These are phyloP conservation scores for Ctenopoma multispine DNA, from an alignment of 2,797 vertebrate genomes.

Conservation along the genomic window DNA sequence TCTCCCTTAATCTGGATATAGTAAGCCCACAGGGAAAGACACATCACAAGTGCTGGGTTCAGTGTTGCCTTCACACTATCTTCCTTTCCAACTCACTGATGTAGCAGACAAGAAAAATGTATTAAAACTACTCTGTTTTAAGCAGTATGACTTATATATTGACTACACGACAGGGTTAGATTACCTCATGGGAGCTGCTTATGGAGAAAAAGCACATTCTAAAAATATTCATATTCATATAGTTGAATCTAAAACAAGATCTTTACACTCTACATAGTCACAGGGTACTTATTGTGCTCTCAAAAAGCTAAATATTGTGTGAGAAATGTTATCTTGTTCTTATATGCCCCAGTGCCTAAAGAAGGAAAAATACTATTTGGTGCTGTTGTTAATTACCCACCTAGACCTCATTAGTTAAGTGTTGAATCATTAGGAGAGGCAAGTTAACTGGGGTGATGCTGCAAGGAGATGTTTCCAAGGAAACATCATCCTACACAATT, in stretches of 20 bases:
- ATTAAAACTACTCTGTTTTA: conserved; percentile 46
- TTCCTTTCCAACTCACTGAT: conserved; percentile 68
- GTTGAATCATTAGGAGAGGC: conserved; percentile 54
- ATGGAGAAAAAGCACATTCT: not conserved
- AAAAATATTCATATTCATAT: too few species aligned
- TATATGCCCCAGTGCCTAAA: conserved; percentile 15
- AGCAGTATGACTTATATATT: conserved; percentile 40
- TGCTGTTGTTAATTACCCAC: conserved; percentile 59
- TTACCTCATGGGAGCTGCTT: conserved; percentile 1
- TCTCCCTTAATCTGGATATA: conserved; percentile 81
- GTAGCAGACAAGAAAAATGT: conserved; percentile 70
- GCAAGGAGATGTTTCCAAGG: conserved; percentile 57
- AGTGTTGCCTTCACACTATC: conserved; percentile 66
- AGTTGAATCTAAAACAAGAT: not conserved
- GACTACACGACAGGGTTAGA: conserved; percentile 24
- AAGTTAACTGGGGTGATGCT: conserved; percentile 52
- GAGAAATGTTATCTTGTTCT: conserved; percentile 25
- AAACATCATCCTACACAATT: conserved; percentile 41
- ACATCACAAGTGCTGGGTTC: conserved; percentile 70
- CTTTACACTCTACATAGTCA: not conserved
- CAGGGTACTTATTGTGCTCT: conserved; percentile 9
- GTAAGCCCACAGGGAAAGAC: conserved; percentile 80
- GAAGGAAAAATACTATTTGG: conserved; percentile 27
- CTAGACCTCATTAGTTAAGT: conserved; percentile 60
- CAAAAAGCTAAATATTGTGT: not conserved